Evolutionary conservation across 30 jellyfish, hydroid and myxozoan species (phyloP).

Genomic region (Hydra vulgaris): DNA sequence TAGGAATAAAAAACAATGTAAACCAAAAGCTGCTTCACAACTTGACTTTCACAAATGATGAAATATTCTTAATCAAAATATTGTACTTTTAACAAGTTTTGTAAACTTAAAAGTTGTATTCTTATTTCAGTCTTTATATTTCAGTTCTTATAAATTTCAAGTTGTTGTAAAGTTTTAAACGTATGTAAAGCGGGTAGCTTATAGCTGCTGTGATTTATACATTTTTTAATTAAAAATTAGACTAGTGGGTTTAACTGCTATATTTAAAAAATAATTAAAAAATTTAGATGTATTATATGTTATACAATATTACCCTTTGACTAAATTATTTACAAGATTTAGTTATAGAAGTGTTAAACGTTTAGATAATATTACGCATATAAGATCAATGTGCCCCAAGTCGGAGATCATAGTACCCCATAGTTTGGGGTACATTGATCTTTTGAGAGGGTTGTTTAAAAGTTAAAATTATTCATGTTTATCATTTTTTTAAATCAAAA

Average conservation of each 20-base stretch:
- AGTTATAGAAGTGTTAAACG: background rate
- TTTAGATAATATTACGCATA: background rate
- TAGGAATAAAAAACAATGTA: background rate
- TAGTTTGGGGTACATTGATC: background rate
- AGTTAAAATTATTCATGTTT: background rate
- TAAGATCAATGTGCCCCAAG: background rate
- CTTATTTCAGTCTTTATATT: background rate
- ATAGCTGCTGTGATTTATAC: background rate
- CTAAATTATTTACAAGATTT: background rate
- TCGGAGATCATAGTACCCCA: background rate
- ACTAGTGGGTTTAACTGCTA: background rate
- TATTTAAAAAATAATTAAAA: too few relatives aligned
- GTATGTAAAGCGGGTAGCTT: background rate
- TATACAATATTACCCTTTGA: background rate
- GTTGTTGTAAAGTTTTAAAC: background rate
- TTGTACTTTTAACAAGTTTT: background rate
- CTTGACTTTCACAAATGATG: background rate
- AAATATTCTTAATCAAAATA: background rate
- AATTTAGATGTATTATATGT: background rate
- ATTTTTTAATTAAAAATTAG: background rate
- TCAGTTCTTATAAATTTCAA: background rate
- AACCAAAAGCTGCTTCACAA: background rate
- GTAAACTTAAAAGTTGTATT: background rate
- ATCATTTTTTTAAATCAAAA: background rate
- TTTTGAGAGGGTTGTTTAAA: background rate